Conservation (phyloP, 2,113 vertebrate genomes). For the Cyanistes caeruleus region DNA sequence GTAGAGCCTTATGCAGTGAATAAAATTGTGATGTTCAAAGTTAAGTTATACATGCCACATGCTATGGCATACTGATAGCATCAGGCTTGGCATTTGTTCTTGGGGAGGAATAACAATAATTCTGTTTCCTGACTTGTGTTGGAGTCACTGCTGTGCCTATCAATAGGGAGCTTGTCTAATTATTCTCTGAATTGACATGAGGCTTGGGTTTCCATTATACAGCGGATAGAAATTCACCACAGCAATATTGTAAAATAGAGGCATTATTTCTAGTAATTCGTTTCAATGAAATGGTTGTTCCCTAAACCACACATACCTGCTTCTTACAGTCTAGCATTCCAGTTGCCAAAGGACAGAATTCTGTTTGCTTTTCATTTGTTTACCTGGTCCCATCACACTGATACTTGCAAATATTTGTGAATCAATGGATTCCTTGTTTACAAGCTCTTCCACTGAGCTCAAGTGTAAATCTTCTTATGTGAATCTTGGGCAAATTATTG, state of each 20-base stretch:
- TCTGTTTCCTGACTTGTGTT: background rate
- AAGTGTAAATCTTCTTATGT: background rate
- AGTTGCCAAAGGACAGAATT: background rate
- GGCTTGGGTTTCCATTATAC: background rate
- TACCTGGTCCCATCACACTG: background rate
- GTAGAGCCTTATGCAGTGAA: background rate
- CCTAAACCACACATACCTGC: background rate
- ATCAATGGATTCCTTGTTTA: background rate
- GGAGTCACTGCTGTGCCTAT: background rate
- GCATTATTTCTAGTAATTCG: background rate
- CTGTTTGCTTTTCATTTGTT: background rate
- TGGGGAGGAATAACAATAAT: background rate
- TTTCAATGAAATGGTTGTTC: background rate
- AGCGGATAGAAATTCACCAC: background rate
- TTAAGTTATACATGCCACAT: background rate
- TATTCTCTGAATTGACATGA: background rate
- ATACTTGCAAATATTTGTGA: background rate
- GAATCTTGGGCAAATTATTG: background rate
- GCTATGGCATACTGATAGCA: background rate
- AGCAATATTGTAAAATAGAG: background rate
- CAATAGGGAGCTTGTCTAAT: slow-evolving; percentile 2
- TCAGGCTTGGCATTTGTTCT: background rate
- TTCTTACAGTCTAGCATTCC: background rate
- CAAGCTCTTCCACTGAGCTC: background rate
- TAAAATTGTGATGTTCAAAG: background rate